These are phyloP conservation scores for Tragelaphus eurycerus DNA, from an alignment of 2,797 vertebrate species.

Conservation along the genomic window DNA sequence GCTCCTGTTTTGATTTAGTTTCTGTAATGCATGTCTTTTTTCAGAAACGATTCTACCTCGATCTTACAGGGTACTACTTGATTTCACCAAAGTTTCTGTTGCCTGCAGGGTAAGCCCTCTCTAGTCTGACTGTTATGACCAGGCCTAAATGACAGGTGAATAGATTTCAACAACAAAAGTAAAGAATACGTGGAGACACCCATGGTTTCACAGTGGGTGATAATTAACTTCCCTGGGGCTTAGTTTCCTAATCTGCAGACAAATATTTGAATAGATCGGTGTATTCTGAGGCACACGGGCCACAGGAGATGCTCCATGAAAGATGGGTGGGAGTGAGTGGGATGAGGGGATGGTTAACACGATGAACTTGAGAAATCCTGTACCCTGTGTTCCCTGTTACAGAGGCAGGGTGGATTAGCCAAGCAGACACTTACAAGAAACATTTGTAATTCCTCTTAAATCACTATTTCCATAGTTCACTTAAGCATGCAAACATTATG, in stretches of 20 bases:
- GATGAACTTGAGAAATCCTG: background rate
- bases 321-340: background rate
- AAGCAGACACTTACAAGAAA: background rate
- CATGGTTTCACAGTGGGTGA: background rate
- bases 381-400: background rate
- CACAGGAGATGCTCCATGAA: background rate
- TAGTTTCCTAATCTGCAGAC: background rate
- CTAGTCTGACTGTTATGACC: background rate
- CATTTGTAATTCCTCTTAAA: background rate
- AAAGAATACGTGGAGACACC: background rate
- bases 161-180: background rate
- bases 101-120: background rate
- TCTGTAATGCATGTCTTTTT: background rate
- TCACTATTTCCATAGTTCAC: background rate
- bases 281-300: background rate
- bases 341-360: background rate
- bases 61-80: background rate
- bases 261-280: background rate
- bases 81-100: background rate
- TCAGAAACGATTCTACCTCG: background rate
- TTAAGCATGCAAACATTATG: background rate
- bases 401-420: background rate
- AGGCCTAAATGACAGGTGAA: background rate
- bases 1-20: background rate
- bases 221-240: background rate